Evolutionary conservation across 2,888 invertebrate species (phyloP).

Genomic region (Dryomyza anilis): DNA sequence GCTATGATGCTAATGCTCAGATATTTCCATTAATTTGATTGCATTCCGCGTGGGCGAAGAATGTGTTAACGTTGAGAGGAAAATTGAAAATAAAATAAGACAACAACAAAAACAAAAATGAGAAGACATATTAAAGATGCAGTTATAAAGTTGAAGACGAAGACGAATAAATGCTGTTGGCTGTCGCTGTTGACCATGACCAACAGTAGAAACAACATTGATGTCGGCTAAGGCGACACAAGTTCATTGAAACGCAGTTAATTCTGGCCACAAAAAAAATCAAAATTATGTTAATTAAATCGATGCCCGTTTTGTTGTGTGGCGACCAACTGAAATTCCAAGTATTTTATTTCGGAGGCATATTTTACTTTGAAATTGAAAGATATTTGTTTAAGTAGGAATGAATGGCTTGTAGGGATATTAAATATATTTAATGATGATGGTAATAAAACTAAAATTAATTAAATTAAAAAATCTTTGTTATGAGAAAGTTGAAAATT

Average conservation of each 20-base stretch:
- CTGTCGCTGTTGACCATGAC: conserved; percentile 2
- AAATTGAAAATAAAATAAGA: conserved; percentile 5
- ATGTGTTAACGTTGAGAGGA: neutral
- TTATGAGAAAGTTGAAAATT: no score
- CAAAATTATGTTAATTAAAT: conserved; percentile 1
- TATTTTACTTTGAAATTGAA: no score
- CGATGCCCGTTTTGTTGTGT: no score
- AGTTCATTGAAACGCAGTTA: neutral
- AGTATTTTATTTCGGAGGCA: no score
- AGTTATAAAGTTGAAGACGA: neutral
- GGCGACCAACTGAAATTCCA: neutral
- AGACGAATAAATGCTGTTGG: no score
- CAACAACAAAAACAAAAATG: neutral
- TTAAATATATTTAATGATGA: no score
- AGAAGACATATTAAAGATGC: neutral
- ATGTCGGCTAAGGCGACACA: neutral
- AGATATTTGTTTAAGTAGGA: no score
- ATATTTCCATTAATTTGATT: conserved; percentile 19
- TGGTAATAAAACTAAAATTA: no score
- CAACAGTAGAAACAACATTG: neutral
- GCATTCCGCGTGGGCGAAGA: conserved; percentile 18
- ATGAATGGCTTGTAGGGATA: no score
- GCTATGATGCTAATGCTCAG: neutral
- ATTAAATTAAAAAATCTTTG: no score
- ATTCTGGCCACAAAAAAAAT: neutral